Percentiles rank a stretch among this genome's conserved stretches.
phyloP scores from a whole-genome alignment of 1,140 invertebrate species.

The Zophobas morio region DNA sequence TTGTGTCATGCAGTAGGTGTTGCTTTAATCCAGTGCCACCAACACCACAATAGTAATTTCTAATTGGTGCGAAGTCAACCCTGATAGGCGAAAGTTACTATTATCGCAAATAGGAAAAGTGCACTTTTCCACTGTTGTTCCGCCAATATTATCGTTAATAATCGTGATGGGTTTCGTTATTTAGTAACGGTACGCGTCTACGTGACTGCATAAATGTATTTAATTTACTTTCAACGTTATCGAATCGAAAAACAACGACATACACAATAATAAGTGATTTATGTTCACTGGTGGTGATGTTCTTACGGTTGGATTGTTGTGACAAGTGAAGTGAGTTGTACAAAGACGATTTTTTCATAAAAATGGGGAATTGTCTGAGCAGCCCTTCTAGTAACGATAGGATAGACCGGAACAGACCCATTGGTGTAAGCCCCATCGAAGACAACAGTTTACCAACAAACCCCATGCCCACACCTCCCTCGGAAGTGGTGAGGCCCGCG shows the following conservation, averaged over 20 bases:
- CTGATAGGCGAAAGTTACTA: constrained; percentile 36
- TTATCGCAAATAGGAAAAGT: constrained; percentile 30
- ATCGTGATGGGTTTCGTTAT: constrained; percentile 31
- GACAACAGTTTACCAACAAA: constrained; percentile 74
- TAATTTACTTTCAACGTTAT: constrained; percentile 35
- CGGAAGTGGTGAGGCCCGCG: constrained; percentile 73
- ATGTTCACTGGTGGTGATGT: constrained; percentile 29
- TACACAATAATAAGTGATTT: constrained; percentile 27
- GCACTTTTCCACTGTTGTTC: constrained; percentile 34
- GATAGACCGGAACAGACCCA: constrained; percentile 73
- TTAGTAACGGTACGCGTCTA: constrained; percentile 20
- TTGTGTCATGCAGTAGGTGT: too few relatives aligned
- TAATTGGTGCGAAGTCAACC: constrained; percentile 5
- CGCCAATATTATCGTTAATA: constrained; percentile 8
- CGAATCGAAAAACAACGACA: constrained; percentile 37
- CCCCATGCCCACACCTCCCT: constrained; percentile 77
- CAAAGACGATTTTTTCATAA: constrained; percentile 51
- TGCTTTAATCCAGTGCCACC: not conserved
- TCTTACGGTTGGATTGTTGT: constrained; percentile 46
- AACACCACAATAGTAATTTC: not conserved
- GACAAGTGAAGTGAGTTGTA: constrained; percentile 51
- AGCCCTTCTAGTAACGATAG: constrained; percentile 76
- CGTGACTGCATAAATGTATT: constrained; percentile 36
- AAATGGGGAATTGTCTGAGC: constrained; percentile 83
- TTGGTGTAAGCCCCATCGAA: constrained; percentile 69